phyloP scores from a whole-genome alignment of 2,113 vertebrate genomes.

The Oreochromis niloticus region DNA sequence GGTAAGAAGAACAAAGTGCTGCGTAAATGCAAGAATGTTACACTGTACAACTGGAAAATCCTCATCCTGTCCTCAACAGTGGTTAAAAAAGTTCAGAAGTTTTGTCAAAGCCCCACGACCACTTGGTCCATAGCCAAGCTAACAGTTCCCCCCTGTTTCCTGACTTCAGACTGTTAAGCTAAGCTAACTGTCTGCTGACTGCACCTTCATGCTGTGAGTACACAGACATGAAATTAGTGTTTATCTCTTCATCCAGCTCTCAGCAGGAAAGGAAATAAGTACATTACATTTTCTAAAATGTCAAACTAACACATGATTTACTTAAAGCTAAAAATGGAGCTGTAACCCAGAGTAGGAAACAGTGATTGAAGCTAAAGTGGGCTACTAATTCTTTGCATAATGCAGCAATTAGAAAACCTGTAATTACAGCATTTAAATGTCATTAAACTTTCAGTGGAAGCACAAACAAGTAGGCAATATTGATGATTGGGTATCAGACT shows the following conservation, averaged over 20 bases:
- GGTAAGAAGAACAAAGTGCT: not conserved
- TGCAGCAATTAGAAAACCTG: not conserved
- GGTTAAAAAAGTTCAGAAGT: not conserved
- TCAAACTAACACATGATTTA: not conserved
- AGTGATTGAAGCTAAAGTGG: not conserved
- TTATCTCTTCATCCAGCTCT: not conserved
- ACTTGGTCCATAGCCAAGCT: not conserved
- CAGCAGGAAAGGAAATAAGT: not conserved
- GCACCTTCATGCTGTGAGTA: not conserved
- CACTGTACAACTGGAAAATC: not conserved
- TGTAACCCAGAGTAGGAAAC: not conserved
- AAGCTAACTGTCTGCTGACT: not conserved
- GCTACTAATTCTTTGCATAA: not conserved
- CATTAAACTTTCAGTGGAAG: not conserved
- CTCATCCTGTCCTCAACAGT: not conserved
- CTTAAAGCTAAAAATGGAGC: not conserved
- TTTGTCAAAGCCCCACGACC: not conserved
- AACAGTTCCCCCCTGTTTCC: not conserved
- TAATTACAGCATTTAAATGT: not conserved
- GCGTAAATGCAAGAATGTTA: not conserved
- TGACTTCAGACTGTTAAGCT: not conserved
- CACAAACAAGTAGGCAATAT: not conserved
- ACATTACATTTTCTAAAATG: not conserved
- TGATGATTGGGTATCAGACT: not conserved
- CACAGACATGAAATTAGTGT: not conserved